Evolutionary conservation across 2,797 vertebrate genomes (phyloP).

Genomic region (Cynodonichthys magdalenae): DNA sequence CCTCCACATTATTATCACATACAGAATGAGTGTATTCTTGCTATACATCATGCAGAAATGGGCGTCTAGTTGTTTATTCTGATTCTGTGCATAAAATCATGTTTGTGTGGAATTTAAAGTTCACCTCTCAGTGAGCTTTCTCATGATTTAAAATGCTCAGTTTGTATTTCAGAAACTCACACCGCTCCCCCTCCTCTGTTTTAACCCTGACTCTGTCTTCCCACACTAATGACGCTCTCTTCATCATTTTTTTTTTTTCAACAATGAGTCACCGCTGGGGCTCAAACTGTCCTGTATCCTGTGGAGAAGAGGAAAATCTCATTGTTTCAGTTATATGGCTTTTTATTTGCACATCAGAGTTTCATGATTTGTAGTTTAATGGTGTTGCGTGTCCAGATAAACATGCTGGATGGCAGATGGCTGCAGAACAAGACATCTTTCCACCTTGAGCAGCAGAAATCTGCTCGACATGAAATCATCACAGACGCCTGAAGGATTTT

Average conservation of each 20-base stretch:
- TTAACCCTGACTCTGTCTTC: constrained; percentile 37
- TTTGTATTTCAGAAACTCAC: constrained; percentile 17
- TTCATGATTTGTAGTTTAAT: background rate
- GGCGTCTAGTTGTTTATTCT: constrained; percentile 3
- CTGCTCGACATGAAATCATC: constrained; percentile 60
- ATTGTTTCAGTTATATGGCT: constrained; percentile 2
- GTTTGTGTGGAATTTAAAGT: background rate
- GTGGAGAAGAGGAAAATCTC: constrained; percentile 27
- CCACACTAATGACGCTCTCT: constrained; percentile 36
- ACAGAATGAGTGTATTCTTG: background rate
- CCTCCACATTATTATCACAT: background rate
- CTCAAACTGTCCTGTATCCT: constrained; percentile 39
- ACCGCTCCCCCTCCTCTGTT: constrained; percentile 16
- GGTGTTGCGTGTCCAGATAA: constrained; percentile 1
- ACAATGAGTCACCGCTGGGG: constrained; percentile 59
- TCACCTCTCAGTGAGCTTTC: background rate
- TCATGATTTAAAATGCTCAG: constrained; percentile 13
- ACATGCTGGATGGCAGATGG: constrained; percentile 16
- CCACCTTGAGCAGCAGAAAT: constrained; percentile 21
- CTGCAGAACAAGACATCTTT: constrained; percentile 12
- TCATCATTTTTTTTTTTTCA: constrained; percentile 59
- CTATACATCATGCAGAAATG: background rate
- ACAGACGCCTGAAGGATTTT: constrained; percentile 54
- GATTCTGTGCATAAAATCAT: background rate
- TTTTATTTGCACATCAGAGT: background rate